phyloP scores from a whole-genome alignment of 1,140 invertebrate species.

The Neodiprion fabricii region DNA sequence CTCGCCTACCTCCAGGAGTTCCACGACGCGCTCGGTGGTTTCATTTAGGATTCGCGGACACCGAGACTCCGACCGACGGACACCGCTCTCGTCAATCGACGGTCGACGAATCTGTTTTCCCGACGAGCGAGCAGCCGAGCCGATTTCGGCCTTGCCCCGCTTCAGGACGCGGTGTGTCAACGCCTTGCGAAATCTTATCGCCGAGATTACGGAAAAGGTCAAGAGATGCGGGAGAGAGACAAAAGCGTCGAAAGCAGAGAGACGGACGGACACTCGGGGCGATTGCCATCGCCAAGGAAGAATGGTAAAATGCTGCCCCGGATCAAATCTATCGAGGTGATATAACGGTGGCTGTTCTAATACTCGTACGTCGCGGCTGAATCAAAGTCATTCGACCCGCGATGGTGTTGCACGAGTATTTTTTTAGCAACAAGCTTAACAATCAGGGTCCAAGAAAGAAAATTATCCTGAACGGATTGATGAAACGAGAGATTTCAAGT shows the following conservation, averaged over 20 bases:
- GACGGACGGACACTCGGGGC: not conserved
- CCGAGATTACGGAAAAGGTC: not conserved
- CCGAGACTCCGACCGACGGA: not conserved
- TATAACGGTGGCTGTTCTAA: not conserved
- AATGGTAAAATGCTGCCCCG: not conserved
- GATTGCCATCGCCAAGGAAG: not conserved
- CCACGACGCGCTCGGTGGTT: constrained; percentile 81
- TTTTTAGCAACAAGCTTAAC: not conserved
- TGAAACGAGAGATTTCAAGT: no score
- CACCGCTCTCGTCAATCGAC: no score
- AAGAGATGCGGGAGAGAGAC: not conserved
- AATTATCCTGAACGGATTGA: no score
- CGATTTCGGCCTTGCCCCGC: not conserved
- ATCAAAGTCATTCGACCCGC: not conserved
- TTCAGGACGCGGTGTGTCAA: not conserved
- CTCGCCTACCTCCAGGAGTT: constrained; percentile 88
- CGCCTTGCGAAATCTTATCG: not conserved
- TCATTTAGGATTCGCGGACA: constrained; percentile 64
- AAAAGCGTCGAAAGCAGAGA: not conserved
- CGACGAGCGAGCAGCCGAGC: not conserved
- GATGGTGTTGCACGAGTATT: not conserved
- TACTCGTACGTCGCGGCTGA: not conserved
- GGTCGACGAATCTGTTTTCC: not conserved
- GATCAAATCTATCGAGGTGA: not conserved
- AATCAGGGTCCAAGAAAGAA: no score